Base-by-base conservation (phyloP, 2,888 invertebrate genomes). In the Noctua pronuba region DNA sequence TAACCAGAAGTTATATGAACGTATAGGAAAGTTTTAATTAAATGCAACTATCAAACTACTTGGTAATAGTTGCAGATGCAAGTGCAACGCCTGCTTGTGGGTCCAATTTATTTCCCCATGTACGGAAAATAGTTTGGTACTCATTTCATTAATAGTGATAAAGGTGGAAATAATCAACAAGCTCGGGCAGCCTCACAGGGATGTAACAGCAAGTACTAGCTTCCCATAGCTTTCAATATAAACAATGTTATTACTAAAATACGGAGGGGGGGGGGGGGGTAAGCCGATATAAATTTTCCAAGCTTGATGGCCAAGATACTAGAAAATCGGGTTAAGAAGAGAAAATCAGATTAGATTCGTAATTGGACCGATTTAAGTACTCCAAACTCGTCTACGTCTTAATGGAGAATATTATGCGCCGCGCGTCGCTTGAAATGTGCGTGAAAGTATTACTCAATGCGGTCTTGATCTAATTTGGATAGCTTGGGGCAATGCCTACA, bases 401-500 rank as follows among this genome's bases (percentile, higher is more conserved):
- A 58, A 41, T 49, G 31, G 11, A 41, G 64, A 73, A 44, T 58
- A 66, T 82, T 52, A 44, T 79, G 82, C 82, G 44, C 28, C 44
- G 41, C 49, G 66, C 77, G 58, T 60, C 66, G 38, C n/a, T 66
- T 58, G 24, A 66, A 68, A 21, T 77, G 77, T 66, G 69, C 83
- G 77, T 70, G 64, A 70, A 70, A 77, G 83, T 67, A 24, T 31
- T 65, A 38, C 31, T 49, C n/a, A 31, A 52, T 66, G 58, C 46
- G 35, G 2, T 67, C 75, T 75, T 75, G 82, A 79, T 75, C 75
- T 82, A 79, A 75, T 79, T 79, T 35, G 10, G 38, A 67, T 52
- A 65, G 66, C 75, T 28, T 21, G 24, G 28, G 52, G 60, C 13
- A 28, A n/a, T 65, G 44, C 28, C n/a, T 64, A 35, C 41, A n/a